Conservation (phyloP, 2,797 vertebrate genomes). For the Neosalanx taihuensis region DNA sequence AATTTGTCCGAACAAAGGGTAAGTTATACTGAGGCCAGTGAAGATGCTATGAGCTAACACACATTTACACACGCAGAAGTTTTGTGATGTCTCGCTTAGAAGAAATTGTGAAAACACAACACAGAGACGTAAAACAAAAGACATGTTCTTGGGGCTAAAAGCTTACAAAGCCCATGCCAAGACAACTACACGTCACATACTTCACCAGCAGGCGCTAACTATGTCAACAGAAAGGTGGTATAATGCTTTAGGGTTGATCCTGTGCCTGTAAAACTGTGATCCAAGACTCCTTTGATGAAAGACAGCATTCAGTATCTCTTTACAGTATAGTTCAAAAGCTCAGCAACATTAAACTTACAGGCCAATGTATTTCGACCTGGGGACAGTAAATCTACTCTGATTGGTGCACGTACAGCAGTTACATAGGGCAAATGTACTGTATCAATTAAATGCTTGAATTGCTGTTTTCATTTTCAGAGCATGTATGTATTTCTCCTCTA, state of each 20-base stretch:
- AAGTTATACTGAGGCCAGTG: conserved; percentile 29
- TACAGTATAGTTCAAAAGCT: conserved; percentile 28
- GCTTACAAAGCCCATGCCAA: conserved; percentile 31
- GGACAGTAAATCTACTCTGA: conserved; percentile 22
- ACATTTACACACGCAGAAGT: conserved; percentile 22
- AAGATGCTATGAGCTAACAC: conserved; percentile 18
- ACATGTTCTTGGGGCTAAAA: conserved; percentile 40
- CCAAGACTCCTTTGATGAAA: conserved; percentile 39
- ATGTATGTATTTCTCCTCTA: conserved; percentile 62
- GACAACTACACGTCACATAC: conserved; percentile 5
- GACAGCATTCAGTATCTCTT: conserved; percentile 32
- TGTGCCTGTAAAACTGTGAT: conserved; percentile 29
- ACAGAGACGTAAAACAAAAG: conserved; percentile 25
- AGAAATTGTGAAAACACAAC: conserved; percentile 30
- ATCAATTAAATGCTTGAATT: conserved; percentile 58
- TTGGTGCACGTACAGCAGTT: conserved; percentile 61
- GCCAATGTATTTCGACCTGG: conserved; percentile 19
- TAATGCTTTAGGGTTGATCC: conserved; percentile 14
- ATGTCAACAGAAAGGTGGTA: conserved; percentile 37
- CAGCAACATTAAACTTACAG: conserved; percentile 13
- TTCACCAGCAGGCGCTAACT: conserved; percentile 12
- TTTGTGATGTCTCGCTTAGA: conserved; percentile 24
- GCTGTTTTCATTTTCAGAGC: conserved; percentile 54
- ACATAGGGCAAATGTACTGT: conserved; percentile 66
- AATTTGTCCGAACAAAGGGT: conserved; percentile 38